A percentile compares a stretch with the other conserved stretches of the same genome.
Evolutionary conservation across 2,888 invertebrate species (phyloP).

Genomic region (Salpingus planirostris): DNA sequence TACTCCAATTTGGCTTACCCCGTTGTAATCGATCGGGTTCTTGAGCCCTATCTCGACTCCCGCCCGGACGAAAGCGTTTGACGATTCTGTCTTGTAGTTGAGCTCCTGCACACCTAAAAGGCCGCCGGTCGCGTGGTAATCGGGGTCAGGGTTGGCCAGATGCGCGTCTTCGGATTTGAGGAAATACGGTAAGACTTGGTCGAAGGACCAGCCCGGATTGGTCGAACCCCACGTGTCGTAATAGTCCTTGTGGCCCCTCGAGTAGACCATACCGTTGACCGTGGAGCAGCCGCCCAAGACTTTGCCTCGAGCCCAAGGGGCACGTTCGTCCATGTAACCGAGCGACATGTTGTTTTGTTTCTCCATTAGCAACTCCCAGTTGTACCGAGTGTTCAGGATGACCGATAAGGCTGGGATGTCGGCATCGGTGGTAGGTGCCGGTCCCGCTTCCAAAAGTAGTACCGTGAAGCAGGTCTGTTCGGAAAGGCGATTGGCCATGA

Average conservation of each 20-base stretch:
- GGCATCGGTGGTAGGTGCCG: constrained; percentile 44
- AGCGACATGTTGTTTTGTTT: constrained; percentile 41
- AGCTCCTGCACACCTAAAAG: too few species aligned
- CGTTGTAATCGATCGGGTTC: not conserved
- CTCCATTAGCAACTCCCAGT: constrained; percentile 55
- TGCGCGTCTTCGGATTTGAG: constrained; percentile 36
- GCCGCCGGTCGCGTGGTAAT: constrained; percentile 36
- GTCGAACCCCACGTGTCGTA: constrained; percentile 20
- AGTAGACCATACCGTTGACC: constrained; percentile 45
- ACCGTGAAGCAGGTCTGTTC: constrained; percentile 54
- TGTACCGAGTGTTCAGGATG: constrained; percentile 48
- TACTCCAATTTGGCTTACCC: not conserved
- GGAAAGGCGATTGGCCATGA: constrained; percentile 58
- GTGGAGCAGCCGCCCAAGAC: constrained; percentile 45
- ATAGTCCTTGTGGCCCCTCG: constrained; percentile 33
- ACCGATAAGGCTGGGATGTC: constrained; percentile 46
- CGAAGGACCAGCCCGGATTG: constrained; percentile 42
- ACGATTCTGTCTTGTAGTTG: too few species aligned
- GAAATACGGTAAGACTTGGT: constrained; percentile 46
- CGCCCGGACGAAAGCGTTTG: too few species aligned
- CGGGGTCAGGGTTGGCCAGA: constrained; percentile 24
- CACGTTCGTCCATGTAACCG: constrained; percentile 3
- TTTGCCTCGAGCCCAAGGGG: constrained; percentile 45
- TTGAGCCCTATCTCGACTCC: too few species aligned
- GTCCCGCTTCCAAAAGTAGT: constrained; percentile 57